Evolutionary conservation across 2,113 vertebrate genomes (phyloP), one percentile per base, ranked within the genome.

Genomic region (Poecile atricapillus): DNA sequence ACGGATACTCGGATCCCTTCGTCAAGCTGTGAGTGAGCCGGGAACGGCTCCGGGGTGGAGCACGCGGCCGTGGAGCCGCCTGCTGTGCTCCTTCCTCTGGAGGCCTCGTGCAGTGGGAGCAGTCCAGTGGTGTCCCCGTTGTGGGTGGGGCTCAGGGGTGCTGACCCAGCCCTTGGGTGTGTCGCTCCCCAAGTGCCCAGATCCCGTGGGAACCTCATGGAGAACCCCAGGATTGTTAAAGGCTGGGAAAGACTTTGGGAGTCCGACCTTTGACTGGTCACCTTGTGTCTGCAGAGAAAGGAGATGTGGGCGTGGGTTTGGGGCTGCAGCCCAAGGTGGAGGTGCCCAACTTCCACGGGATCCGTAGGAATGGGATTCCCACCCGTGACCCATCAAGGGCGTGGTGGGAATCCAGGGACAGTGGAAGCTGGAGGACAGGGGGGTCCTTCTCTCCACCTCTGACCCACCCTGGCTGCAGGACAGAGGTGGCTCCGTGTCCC

Each of bases 1-100:
- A 99, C 1, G 99, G 99, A 81, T 99, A 99, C 97, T 99, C 99
- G 0, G 99, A 99, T 76, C 99, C 99, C 2, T 99, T 99, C 5
- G 99, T 99, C 70, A 99, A 99, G 96, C 98, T 99, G 99, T 99
- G 97, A 97, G 99, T 98, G 37, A 1, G 17, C 28, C 28, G 53
- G 67, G 70, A 13, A 1, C 0, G 33, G 13, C 18, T 2, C 3
- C 3, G 10, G 4, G 11, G 11, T 39, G 39, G 39, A 39, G 39
- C 39, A 12, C 11, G 39, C 39, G 39, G 39, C 39, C 39, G 39
- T 7, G 43, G 83, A 41, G 55, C 13, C 46, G 3, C 55, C 30
- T 4, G 1, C 31, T 43, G 22, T 37, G 2, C 65, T 65, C 73
- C 46, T 58, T 31, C 44, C 33, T 1, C 62, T 1, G 53, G 15